These are phyloP conservation scores for Dioctria linearis DNA, from an alignment of 2,888 invertebrate species.

Conservation along the genomic window DNA sequence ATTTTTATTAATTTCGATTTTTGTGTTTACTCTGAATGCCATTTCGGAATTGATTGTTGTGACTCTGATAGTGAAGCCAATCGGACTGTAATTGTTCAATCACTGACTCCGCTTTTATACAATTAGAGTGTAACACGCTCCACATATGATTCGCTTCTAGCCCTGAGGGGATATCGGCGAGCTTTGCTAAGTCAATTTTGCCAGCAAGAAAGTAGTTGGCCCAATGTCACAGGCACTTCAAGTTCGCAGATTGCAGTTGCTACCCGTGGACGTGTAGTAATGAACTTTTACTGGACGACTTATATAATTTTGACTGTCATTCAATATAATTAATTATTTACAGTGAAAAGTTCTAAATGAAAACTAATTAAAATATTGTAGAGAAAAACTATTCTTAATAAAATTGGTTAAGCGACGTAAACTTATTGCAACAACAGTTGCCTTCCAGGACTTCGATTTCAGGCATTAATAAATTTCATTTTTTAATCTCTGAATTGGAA, in stretches of 20 bases:
- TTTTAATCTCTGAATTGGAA: too few species aligned
- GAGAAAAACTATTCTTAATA: too few species aligned
- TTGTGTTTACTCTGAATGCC: neutral
- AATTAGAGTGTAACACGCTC: constrained; percentile 7
- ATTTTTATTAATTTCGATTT: neutral
- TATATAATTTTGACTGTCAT: too few species aligned
- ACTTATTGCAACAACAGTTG: too few species aligned
- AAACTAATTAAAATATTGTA: too few species aligned
- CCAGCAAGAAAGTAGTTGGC: neutral
- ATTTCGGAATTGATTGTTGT: neutral
- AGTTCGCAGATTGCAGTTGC: neutral
- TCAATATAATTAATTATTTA: too few species aligned
- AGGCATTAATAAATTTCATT: too few species aligned
- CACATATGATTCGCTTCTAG: neutral
- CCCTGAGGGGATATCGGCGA: neutral
- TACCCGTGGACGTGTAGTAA: neutral
- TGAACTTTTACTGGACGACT: constrained; percentile 2
- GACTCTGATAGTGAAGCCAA: neutral
- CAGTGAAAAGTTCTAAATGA: too few species aligned
- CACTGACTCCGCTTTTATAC: neutral
- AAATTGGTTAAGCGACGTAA: too few species aligned
- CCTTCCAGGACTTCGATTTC: too few species aligned
- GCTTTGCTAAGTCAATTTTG: neutral
- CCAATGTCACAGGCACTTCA: neutral
- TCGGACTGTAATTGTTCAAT: neutral